These are phyloP conservation scores for Akabosia matsudoensis DNA, from an alignment of 1,140 invertebrate genomes.

Conservation along the genomic window DNA sequence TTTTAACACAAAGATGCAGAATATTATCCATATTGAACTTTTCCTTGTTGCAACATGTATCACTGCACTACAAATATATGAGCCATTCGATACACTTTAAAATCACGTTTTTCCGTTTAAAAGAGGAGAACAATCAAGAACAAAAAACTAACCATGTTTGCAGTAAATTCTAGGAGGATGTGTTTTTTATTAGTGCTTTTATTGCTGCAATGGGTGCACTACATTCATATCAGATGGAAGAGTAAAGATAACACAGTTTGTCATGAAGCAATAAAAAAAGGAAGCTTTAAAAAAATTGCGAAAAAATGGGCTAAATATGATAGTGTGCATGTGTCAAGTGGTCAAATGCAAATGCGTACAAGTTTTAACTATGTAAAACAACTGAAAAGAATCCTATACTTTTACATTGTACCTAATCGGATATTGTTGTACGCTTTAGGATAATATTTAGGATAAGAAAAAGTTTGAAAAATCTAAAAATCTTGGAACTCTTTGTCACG, in stretches of 20 bases:
- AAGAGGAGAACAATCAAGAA: background rate
- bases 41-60: background rate
- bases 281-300: background rate
- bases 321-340: background rate
- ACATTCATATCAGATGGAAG: no score
- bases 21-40: no score
- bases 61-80: no score
- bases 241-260: background rate
- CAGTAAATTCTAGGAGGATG: no score
- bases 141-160: no score
- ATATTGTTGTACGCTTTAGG: background rate
- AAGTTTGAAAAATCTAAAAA: slow-evolving; percentile 9
- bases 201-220: no score
- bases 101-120: background rate
- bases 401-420: no score
- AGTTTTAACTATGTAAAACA: no score
- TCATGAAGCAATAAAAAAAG: background rate
- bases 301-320: no score
- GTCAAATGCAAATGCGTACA: no score
- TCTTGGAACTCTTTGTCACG: slow-evolving; percentile 14
- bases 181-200: no score
- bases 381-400: background rate
- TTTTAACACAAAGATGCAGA: background rate
- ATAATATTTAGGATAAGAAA: background rate
- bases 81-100: background rate